Conservation (phyloP, 2,113 vertebrate genomes). For the Dryoscopus gambensis region DNA sequence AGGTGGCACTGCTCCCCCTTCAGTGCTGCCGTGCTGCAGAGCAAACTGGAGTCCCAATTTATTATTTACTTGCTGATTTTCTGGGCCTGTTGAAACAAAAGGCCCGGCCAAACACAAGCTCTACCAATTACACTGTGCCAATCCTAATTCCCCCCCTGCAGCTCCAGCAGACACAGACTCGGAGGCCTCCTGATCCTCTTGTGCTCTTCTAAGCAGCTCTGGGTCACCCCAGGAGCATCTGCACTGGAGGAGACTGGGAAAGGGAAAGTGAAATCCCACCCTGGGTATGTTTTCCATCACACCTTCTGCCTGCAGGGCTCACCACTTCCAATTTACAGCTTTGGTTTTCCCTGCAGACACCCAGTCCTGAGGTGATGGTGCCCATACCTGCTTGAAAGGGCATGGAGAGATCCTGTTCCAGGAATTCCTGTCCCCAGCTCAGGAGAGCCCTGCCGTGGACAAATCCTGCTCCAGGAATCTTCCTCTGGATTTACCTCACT, state of each 20-base stretch:
- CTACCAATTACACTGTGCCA: not conserved
- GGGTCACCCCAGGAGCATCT: not conserved
- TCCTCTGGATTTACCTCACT: not conserved
- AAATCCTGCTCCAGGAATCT: not conserved
- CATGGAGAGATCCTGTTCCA: not conserved
- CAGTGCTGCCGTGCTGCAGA: not conserved
- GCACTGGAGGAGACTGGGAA: not conserved
- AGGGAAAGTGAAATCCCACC: conserved; percentile 15
- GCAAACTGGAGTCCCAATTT: not conserved
- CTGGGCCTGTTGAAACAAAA: not conserved
- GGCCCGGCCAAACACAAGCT: not conserved
- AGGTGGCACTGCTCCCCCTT: not conserved
- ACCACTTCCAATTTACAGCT: not conserved
- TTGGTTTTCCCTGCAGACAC: not conserved
- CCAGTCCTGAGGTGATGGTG: not conserved
- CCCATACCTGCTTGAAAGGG: not conserved
- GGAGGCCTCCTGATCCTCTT: not conserved
- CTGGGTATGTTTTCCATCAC: not conserved
- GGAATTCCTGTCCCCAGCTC: not conserved
- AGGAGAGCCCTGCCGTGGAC: not conserved
- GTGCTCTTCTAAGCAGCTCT: conserved; percentile 3
- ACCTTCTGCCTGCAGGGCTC: not conserved
- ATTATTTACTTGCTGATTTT: not conserved
- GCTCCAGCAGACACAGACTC: not conserved
- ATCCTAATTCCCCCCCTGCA: conserved; percentile 7